Percentiles rank a stretch among this genome's conserved stretches.
phyloP scores from a whole-genome alignment of 2,888 invertebrate species.

The Cheiracanthium punctorium region DNA sequence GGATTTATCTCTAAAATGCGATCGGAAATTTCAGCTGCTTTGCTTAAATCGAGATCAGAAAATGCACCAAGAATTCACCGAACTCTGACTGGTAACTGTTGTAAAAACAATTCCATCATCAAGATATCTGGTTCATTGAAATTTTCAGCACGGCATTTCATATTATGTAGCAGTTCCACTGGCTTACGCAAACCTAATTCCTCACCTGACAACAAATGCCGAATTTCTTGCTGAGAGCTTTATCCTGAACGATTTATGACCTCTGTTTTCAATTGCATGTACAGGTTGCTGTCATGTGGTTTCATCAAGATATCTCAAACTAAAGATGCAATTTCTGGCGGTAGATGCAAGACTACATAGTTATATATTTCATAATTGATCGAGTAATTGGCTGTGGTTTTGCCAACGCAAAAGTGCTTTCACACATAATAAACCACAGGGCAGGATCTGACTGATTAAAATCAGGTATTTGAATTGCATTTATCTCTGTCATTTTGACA shows the following conservation, averaged over 20 bases:
- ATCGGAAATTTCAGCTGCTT: conserved; percentile 14
- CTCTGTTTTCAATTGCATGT: neutral
- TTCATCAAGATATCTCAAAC: neutral
- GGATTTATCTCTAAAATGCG: conserved; percentile 25
- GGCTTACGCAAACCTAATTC: neutral
- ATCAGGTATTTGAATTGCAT: neutral
- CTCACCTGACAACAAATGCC: neutral
- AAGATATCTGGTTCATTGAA: neutral
- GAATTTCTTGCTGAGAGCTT: neutral
- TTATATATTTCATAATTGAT: neutral
- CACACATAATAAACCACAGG: conserved; percentile 20
- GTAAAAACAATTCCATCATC: conserved; percentile 17
- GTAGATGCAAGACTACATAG: conserved; percentile 1
- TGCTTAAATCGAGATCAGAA: neutral
- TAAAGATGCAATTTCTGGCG: conserved; percentile 2
- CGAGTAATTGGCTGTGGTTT: neutral
- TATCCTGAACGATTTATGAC: neutral
- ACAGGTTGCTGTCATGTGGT: neutral
- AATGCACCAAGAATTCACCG: conserved; percentile 1
- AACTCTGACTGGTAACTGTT: neutral
- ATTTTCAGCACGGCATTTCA: neutral
- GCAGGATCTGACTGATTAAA: neutral
- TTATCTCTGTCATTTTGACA: too few species aligned
- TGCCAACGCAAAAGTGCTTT: conserved; percentile 18
- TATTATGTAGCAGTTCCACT: neutral